Conservation (phyloP, 1,140 invertebrate genomes). For the Meloidogyne floridensis region DNA sequence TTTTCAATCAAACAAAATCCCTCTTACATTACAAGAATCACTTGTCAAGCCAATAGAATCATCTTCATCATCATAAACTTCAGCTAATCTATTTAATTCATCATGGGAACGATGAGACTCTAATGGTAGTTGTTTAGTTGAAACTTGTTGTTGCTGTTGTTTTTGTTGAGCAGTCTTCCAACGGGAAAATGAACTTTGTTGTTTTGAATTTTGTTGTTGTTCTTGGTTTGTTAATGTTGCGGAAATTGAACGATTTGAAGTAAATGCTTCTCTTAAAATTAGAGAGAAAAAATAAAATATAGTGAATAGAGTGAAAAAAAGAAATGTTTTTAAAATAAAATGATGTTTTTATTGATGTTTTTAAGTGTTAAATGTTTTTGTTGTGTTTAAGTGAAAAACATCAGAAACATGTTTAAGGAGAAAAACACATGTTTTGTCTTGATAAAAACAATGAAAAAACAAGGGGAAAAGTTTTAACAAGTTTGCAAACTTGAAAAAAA, state of each 20-base stretch:
- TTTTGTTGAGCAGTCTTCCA: not conserved
- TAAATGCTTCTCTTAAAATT: slow-evolving; percentile 40
- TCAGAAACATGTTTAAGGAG: too few relatives aligned
- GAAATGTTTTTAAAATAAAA: not conserved
- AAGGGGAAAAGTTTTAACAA: too few relatives aligned
- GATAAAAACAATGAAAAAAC: too few relatives aligned
- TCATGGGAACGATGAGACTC: slow-evolving; percentile 50
- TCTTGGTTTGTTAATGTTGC: not conserved
- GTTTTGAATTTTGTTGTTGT: slow-evolving; percentile 17
- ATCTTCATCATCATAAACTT: slow-evolving; percentile 24
- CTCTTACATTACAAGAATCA: slow-evolving; percentile 28
- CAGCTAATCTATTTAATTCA: slow-evolving; percentile 49
- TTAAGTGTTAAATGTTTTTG: too few relatives aligned
- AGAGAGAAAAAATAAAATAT: not conserved
- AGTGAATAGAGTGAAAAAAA: too few relatives aligned
- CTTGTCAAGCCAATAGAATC: not conserved
- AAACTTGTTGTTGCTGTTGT: not conserved
- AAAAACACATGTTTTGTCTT: too few relatives aligned
- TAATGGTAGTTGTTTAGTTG: slow-evolving; percentile 29
- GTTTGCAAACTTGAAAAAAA: too few relatives aligned
- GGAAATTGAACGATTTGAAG: slow-evolving; percentile 43
- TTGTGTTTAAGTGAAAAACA: too few relatives aligned
- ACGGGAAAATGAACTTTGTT: slow-evolving; percentile 15
- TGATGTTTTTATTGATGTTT: too few relatives aligned
- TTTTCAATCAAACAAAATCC: slow-evolving; percentile 7